Evolutionary conservation across 2,888 invertebrate genomes (phyloP).

Genomic region (Cyrtodaria siliqua): DNA sequence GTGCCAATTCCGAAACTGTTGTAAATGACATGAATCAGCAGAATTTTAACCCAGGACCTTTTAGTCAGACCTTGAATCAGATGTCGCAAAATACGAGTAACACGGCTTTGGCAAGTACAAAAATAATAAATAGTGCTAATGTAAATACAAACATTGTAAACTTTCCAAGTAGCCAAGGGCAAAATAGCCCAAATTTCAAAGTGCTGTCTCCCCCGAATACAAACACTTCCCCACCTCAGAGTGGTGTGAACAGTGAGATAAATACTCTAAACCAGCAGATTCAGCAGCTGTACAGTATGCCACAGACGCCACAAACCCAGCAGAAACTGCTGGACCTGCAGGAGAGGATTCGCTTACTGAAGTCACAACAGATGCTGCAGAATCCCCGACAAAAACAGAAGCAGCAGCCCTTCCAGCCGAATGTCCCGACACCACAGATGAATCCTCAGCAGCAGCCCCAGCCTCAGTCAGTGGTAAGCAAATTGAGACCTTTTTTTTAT

Average conservation of each 20-base stretch:
- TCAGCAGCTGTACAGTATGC: slow-evolving; percentile 80
- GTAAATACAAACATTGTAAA: slow-evolving; percentile 16
- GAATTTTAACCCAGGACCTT: slow-evolving; percentile 2
- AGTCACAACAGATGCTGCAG: slow-evolving; percentile 79
- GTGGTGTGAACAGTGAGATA: slow-evolving; percentile 72
- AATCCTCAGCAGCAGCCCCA: slow-evolving; percentile 31
- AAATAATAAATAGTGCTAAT: slow-evolving; percentile 24
- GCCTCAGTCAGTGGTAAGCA: slow-evolving; percentile 27
- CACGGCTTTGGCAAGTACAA: not conserved
- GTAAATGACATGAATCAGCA: slow-evolving; percentile 19
- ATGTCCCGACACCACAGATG: slow-evolving; percentile 30
- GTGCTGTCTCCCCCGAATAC: slow-evolving; percentile 45
- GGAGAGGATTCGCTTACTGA: slow-evolving; percentile 78
- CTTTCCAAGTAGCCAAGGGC: slow-evolving; percentile 20
- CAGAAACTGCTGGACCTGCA: slow-evolving; percentile 83
- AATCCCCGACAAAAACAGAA: slow-evolving; percentile 71
- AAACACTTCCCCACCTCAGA: slow-evolving; percentile 42
- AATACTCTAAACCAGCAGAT: slow-evolving; percentile 81
- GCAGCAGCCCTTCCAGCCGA: slow-evolving; percentile 5
- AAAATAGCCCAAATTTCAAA: slow-evolving; percentile 51
- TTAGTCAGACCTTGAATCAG: slow-evolving; percentile 9
- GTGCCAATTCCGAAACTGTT: slow-evolving; percentile 16
- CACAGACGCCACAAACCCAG: slow-evolving; percentile 81
- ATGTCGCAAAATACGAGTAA: slow-evolving; percentile 3
- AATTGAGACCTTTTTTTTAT: no score